Conservation (phyloP, 2,888 invertebrate species). For the Xestia ashworthii region DNA sequence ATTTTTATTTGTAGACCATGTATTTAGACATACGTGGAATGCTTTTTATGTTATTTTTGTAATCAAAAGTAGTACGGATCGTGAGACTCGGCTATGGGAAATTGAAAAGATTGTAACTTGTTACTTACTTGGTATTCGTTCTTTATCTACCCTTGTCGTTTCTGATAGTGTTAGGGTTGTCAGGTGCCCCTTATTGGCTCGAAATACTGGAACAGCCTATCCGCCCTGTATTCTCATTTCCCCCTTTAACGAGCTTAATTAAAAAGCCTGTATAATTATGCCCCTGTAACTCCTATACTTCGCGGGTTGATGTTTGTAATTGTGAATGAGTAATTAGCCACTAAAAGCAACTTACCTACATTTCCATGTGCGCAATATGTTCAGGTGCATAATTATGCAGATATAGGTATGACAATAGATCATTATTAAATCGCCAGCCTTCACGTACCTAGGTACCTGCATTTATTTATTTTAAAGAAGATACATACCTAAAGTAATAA, state of each 20-base stretch:
- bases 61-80: conserved; percentile 22
- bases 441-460: neutral
- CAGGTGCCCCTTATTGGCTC: neutral
- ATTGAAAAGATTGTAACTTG: conserved; percentile 24
- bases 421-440: conserved; percentile 9
- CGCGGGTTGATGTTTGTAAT: conserved; percentile 20
- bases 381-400: conserved; percentile 14
- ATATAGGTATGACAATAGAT: conserved; percentile 23
- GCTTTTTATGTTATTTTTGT: conserved; percentile 51
- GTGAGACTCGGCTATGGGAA: conserved; percentile 26
- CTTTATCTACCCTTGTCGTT: conserved; percentile 19
- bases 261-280: neutral
- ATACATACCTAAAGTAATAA: neutral
- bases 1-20: conserved; percentile 58
- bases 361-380: conserved; percentile 18
- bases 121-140: conserved; percentile 4
- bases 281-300: neutral
- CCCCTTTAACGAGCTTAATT: neutral
- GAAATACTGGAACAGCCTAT: neutral
- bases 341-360: neutral
- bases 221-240: neutral
- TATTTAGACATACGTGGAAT: conserved; percentile 44
- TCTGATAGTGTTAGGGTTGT: conserved; percentile 35
- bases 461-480: neutral
- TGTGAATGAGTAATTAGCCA: conserved; percentile 3